Evolutionary conservation across 2,113 vertebrate species (phyloP), one percentile per base, ranked within the genome.

Genomic region (Tor tambroides): DNA sequence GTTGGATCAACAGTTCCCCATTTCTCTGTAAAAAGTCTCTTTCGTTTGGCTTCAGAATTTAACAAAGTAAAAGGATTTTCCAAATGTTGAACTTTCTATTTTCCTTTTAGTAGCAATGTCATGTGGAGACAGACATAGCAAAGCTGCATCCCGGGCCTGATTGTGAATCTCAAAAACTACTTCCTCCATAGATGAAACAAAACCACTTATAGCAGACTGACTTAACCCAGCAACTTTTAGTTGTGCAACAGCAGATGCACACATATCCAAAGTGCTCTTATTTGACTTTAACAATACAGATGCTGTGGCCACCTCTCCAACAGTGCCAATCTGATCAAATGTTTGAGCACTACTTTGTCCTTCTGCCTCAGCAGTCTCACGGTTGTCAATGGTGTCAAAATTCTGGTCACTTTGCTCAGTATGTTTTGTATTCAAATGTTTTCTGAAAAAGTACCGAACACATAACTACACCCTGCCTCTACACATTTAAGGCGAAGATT

Each of bases 401-500:
- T 15, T n/a, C 5, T 46, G 11, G 11, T 46, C 38, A 26, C 23
- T 75, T 43, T 75, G 21, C 23, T 75, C 72, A 26, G 72, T 11
- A 46, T 43, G 38, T 43, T 74, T 74, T 41, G 5, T 43, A 12
- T 49, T n/a, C 12, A 76, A 23, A 49, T 49, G 43, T 77, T 49
- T 77, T 43, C 74, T 77, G 43, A 51, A 77, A 49, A 51, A 77
- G 6, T 49, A 77, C 43, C 74, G 19, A 77, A 77, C n/a, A 77
- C 41, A 49, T n/a, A 77, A 75, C 43, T 11, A 85, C 85, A 90
- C 28, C 51, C 81, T 28, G 61, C 23, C 43, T 89, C 23, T 63
- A 26, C 41, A 74, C 79, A 88, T 80, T 84, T 90, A 54, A 88
- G 56, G 21, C 59, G 0, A 81, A 91, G 82, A 23, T 85, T 89